Percentiles rank a stretch among this genome's conserved stretches.
These are phyloP conservation scores for Macaca fascicularis DNA, from an alignment of 2,113 vertebrate genomes.

Conservation along the genomic window T2T-MFA8v1.1 NC_088391.1:65072001-65072500, in stretches of 20 bases:
- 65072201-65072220: constrained; percentile 50
- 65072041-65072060: constrained; percentile 1
- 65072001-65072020: background rate
- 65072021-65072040: constrained; percentile 31
- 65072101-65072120: background rate
- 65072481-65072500: background rate
- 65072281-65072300: background rate
- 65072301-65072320: background rate
- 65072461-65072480: background rate
- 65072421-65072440: background rate
- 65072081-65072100: constrained; percentile 22
- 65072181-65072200: constrained; percentile 51
- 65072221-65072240: background rate
- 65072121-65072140: background rate
- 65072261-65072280: background rate
- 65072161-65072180: constrained; percentile 40
- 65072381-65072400: background rate
- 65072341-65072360: background rate
- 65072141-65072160: background rate
- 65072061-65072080: constrained; percentile 53
- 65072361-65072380: constrained; percentile 8
- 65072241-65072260: background rate
- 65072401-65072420: constrained; percentile 27
- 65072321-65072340: background rate
- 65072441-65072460: constrained; percentile 32